A percentile compares a stretch with the other conserved stretches of the same genome.
These are phyloP conservation scores for fruit fly (Drosophila melanogaster) DNA, from an alignment of 1,140 invertebrate genomes.

Conservation along the genomic window DNA sequence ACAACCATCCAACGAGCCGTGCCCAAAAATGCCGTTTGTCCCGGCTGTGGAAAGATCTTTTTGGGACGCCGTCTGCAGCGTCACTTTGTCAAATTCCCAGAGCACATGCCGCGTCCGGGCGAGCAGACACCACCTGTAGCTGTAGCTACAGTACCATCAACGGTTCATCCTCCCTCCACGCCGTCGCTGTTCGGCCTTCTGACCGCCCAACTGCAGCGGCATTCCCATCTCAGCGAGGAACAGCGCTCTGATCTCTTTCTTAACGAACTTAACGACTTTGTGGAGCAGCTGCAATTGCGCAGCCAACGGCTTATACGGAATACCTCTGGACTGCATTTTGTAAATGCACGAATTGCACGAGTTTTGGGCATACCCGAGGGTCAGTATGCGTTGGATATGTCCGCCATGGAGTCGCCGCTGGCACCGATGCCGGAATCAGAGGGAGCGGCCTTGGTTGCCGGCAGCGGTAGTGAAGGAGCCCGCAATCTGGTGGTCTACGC, in stretches of 20 bases:
- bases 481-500: conserved; percentile 74
- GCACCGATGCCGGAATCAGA: conserved; percentile 65
- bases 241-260: conserved; percentile 80
- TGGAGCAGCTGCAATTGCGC: conserved; percentile 76
- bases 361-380: conserved; percentile 80
- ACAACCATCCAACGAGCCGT: conserved; percentile 38
- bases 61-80: conserved; percentile 72
- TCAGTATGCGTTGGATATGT: conserved; percentile 80
- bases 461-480: conserved; percentile 2
- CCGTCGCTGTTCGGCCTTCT: conserved; percentile 68
- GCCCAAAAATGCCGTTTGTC: conserved; percentile 70
- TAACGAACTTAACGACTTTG: conserved; percentile 74
- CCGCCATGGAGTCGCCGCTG: conserved; percentile 71
- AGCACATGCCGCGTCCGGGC: conserved; percentile 62
- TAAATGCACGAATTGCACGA: conserved; percentile 64
- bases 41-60: conserved; percentile 78
- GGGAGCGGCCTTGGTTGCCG: conserved; percentile 13
- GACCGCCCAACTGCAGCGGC: conserved; percentile 65
- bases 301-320: conserved; percentile 78
- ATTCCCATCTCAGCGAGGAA: conserved; percentile 70
- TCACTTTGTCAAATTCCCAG: conserved; percentile 76
- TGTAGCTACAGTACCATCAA: not conserved
- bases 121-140: conserved; percentile 3
- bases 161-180: not conserved
- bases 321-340: conserved; percentile 78